Conservation (phyloP, 2,797 vertebrate species). For the Acrocephalus scirpaceus region DNA sequence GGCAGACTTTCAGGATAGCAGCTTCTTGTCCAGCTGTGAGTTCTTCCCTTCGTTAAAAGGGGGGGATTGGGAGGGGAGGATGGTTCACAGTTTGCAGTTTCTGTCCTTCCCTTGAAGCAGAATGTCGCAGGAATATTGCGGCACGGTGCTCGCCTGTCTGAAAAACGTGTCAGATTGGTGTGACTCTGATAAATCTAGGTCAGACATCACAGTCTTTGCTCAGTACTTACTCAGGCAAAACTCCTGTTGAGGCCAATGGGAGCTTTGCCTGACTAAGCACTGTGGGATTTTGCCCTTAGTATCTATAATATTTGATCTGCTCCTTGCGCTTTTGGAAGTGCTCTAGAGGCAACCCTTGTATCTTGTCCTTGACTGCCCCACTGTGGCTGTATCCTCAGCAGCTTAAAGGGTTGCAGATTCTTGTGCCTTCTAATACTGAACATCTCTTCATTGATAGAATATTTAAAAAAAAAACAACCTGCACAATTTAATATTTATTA, state of each 20-base stretch:
- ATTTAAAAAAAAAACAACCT: not conserved
- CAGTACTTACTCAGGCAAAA: not conserved
- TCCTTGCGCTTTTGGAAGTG: not conserved
- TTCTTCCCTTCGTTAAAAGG: not conserved
- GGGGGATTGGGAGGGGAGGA: too few relatives aligned
- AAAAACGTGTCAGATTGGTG: not conserved
- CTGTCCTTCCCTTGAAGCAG: not conserved
- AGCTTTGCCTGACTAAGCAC: conserved; percentile 33
- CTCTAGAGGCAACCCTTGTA: conserved; percentile 13
- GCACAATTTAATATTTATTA: not conserved
- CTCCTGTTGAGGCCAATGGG: not conserved
- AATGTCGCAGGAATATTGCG: not conserved
- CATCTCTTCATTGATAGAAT: not conserved
- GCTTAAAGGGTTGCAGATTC: not conserved
- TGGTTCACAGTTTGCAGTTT: not conserved
- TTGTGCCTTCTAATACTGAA: not conserved
- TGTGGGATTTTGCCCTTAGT: conserved; percentile 33
- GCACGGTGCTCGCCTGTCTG: not conserved
- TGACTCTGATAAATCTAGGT: conserved; percentile 15
- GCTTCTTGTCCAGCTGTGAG: not conserved
- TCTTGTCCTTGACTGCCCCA: conserved; percentile 55
- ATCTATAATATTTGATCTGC: conserved; percentile 48
- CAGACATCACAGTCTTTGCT: conserved; percentile 15
- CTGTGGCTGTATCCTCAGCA: conserved; percentile 38
- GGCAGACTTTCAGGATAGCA: not conserved